phyloP scores from a whole-genome alignment of 2,888 invertebrate genomes.

The Meiosimyza platycephala region DNA sequence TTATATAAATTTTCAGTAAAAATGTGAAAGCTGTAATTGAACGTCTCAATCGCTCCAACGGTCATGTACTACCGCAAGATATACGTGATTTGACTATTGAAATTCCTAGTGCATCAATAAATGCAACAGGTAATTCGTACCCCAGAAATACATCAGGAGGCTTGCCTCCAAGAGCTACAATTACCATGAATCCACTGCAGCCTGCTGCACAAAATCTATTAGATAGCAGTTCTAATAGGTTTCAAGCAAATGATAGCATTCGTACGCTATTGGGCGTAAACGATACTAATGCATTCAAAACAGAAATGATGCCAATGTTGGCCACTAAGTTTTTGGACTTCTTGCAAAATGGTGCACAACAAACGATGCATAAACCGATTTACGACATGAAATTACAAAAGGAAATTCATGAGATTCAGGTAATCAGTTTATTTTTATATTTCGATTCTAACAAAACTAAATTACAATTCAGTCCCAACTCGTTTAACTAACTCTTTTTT shows the following conservation, averaged over 20 bases:
- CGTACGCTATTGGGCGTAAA: conserved; percentile 43
- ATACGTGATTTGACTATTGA: conserved; percentile 46
- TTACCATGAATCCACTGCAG: conserved; percentile 9
- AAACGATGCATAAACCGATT: conserved; percentile 50
- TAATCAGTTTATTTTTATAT: conserved; percentile 44
- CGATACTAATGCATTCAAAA: conserved; percentile 39
- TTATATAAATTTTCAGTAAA: conserved; percentile 44
- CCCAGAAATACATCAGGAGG: too few species aligned
- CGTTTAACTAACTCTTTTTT: conserved; percentile 1
- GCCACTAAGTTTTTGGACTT: conserved; percentile 50
- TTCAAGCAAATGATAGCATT: conserved; percentile 42
- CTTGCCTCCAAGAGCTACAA: background rate
- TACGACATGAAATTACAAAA: conserved; percentile 57
- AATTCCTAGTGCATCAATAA: conserved; percentile 39
- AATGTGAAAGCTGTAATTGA: conserved; percentile 45
- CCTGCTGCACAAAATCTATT: background rate
- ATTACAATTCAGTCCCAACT: background rate
- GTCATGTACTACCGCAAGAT: conserved; percentile 21
- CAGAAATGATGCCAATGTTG: conserved; percentile 52
- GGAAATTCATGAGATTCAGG: conserved; percentile 56
- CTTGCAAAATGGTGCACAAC: conserved; percentile 47
- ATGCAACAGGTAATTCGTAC: conserved; percentile 22
- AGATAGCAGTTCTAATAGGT: conserved; percentile 2
- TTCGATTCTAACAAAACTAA: background rate
- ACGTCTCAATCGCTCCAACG: conserved; percentile 39